Evolutionary conservation across 2,888 invertebrate species (phyloP).

Genomic region (Neoitamus cyanurus): DNA sequence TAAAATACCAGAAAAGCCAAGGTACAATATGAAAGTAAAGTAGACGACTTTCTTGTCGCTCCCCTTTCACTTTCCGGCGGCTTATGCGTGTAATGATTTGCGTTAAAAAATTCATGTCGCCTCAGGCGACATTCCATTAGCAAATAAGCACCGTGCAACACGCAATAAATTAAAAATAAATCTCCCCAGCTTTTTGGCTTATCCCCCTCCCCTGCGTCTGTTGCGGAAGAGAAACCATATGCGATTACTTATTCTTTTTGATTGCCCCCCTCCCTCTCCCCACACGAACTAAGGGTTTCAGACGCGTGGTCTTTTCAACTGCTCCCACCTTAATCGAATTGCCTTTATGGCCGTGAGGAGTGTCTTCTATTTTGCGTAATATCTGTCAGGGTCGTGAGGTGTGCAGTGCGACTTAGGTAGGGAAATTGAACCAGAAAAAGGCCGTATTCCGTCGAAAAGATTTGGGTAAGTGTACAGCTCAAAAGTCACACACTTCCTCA

Average conservation of each 20-base stretch:
- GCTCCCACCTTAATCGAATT: background rate
- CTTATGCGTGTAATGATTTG: background rate
- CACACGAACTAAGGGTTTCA: too few relatives aligned
- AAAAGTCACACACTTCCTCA: background rate
- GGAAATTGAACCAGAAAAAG: background rate
- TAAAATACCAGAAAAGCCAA: background rate
- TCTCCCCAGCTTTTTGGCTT: background rate
- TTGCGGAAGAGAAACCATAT: background rate
- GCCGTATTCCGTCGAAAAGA: background rate
- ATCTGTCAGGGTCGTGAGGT: background rate
- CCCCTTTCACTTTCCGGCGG: background rate
- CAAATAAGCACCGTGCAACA: background rate
- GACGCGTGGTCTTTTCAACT: background rate
- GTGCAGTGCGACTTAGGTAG: background rate
- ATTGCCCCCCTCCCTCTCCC: background rate
- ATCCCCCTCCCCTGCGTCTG: too few relatives aligned
- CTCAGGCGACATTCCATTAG: background rate
- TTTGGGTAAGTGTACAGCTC: background rate
- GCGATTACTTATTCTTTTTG: background rate
- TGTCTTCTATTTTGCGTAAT: background rate
- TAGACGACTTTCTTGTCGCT: background rate
- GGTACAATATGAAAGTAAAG: background rate
- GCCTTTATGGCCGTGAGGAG: background rate
- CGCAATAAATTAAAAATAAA: background rate
- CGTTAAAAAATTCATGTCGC: background rate